Evolutionary conservation across 2,888 invertebrate species (phyloP).

Genomic region (Hermaeophaga mercurialis): DNA sequence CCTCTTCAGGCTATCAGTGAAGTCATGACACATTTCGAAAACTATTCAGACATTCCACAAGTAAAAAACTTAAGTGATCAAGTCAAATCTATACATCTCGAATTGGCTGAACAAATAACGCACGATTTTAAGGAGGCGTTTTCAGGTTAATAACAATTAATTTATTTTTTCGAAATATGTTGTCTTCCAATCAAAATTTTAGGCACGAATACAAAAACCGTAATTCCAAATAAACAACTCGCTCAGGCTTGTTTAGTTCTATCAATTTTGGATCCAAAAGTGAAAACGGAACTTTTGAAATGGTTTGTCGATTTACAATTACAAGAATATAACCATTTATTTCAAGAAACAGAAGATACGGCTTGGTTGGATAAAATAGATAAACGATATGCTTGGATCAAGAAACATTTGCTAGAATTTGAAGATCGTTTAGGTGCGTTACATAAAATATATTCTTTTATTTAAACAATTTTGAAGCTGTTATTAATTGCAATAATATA

Average conservation of each 20-base stretch:
- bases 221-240: conserved; percentile 68
- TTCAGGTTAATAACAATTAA: conserved; percentile 60
- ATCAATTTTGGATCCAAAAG: conserved; percentile 84
- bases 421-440: conserved; percentile 80
- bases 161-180: neutral
- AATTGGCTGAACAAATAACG: conserved; percentile 86
- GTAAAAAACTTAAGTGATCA: conserved; percentile 84
- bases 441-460: too few relatives aligned
- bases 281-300: conserved; percentile 82
- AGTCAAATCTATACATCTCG: conserved; percentile 65
- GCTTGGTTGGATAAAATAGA: conserved; percentile 98
- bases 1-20: conserved; percentile 95
- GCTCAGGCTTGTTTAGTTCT: conserved; percentile 83
- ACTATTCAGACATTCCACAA: conserved; percentile 90
- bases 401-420: conserved; percentile 90
- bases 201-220: conserved; percentile 58
- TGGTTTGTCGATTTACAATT: conserved; percentile 90
- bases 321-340: conserved; percentile 92
- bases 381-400: conserved; percentile 93
- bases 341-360: conserved; percentile 92
- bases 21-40: conserved; percentile 93
- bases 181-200: neutral
- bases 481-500: too few relatives aligned
- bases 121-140: conserved; percentile 90
- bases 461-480: too few relatives aligned